Conservation (phyloP, 2,797 vertebrate genomes). For the Molothrus aeneus region DNA sequence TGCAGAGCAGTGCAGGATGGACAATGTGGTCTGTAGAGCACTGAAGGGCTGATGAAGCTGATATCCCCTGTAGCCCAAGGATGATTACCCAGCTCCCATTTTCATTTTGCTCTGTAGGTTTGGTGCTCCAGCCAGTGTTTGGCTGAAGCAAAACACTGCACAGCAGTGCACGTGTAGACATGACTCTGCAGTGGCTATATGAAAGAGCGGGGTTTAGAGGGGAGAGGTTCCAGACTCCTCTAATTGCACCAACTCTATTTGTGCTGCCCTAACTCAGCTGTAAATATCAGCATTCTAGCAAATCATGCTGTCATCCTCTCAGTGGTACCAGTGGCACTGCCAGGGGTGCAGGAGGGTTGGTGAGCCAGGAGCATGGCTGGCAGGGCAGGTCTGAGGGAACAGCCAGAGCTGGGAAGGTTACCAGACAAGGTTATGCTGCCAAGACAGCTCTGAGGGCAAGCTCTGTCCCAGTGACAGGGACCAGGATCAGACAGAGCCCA, state of each 20-base stretch:
- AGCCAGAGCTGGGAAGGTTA: background rate
- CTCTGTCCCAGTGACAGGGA: background rate
- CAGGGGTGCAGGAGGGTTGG: background rate
- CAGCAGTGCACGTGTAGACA: background rate
- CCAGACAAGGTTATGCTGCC: fast-evolving
- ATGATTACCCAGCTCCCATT: background rate
- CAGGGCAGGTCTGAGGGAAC: background rate
- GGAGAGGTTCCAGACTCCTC: background rate
- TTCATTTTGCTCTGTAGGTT: background rate
- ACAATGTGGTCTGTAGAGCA: background rate
- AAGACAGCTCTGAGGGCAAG: background rate
- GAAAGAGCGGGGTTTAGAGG: background rate
- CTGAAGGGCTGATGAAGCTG: background rate
- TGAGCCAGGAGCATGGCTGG: background rate
- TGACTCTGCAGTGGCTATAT: background rate
- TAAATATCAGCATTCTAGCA: background rate
- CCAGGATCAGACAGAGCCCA: background rate
- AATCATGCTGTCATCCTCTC: background rate
- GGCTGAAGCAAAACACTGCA: background rate
- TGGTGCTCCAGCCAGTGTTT: background rate
- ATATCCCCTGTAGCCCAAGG: background rate
- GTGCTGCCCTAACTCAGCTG: background rate
- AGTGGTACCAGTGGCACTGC: background rate
- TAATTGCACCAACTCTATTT: background rate
- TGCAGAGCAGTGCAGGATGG: background rate